Evolutionary conservation across 1,140 invertebrate genomes (phyloP).

Genomic region (Lordiphosa stackelbergi): DNA sequence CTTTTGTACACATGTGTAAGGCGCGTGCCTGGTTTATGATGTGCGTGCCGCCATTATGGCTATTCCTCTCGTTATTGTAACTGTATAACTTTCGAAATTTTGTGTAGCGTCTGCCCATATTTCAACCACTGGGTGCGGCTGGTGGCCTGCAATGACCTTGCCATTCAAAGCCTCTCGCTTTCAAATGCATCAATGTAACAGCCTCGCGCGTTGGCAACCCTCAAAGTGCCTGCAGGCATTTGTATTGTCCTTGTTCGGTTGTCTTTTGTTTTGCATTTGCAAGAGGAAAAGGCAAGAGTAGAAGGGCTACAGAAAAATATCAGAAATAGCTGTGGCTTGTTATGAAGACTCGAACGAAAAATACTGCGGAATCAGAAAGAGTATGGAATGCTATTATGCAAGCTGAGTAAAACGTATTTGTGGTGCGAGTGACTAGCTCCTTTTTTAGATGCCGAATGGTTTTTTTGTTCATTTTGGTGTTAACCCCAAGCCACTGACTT

Average conservation of each 20-base stretch:
- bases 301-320: background rate
- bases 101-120: conserved; percentile 15
- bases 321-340: background rate
- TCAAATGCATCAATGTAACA: conserved; percentile 44
- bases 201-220: conserved; percentile 34
- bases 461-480: too few relatives aligned
- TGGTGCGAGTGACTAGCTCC: too few relatives aligned
- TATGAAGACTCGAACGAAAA: background rate
- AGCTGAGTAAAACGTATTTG: too few relatives aligned
- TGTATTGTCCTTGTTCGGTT: conserved; percentile 52
- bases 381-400: too few relatives aligned
- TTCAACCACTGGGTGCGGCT: conserved; percentile 1
- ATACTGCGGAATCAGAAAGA: too few relatives aligned
- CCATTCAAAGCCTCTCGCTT: conserved; percentile 24
- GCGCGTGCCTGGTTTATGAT: conserved; percentile 4
- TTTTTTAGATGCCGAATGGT: too few relatives aligned
- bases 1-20: background rate
- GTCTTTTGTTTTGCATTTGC: conserved; percentile 40
- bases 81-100: conserved; percentile 2
- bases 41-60: conserved; percentile 9
- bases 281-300: conserved; percentile 6
- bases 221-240: conserved; percentile 30
- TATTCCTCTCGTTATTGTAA: conserved; percentile 6
- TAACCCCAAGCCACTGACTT: too few relatives aligned
- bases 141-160: conserved; percentile 35